Percentiles rank a stretch among this genome's conserved stretches.
These are phyloP conservation scores for Hetaerina titia DNA, from an alignment of 2,888 invertebrate species.

Conservation along the genomic window DNA sequence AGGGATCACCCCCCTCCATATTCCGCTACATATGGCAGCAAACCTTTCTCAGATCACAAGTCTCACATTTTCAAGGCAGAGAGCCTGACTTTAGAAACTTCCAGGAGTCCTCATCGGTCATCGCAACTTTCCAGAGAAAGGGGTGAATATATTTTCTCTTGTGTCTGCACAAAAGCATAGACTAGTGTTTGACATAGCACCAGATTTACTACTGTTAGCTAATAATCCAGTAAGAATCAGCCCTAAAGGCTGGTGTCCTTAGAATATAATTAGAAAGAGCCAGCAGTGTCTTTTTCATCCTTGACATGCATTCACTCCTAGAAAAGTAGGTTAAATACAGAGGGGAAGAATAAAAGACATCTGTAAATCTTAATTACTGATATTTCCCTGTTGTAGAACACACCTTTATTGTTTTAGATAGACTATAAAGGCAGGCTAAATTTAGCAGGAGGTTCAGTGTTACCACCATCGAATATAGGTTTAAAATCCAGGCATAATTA, in stretches of 20 bases:
- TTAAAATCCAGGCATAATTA: too few species aligned
- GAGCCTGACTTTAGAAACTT: constrained; percentile 70
- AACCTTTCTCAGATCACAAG: constrained; percentile 52
- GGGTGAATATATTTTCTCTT: constrained; percentile 70
- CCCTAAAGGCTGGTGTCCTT: neutral
- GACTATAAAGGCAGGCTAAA: too few species aligned
- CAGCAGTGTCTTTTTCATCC: neutral
- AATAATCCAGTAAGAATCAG: constrained; percentile 13
- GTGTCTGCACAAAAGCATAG: constrained; percentile 68
- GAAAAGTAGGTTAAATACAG: too few species aligned
- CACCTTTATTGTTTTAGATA: too few species aligned
- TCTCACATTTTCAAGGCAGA: constrained; percentile 71
- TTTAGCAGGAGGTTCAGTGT: too few species aligned
- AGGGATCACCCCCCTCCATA: constrained; percentile 68
- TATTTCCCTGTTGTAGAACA: too few species aligned
- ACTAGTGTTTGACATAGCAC: constrained; percentile 67
- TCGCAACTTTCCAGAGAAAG: constrained; percentile 68
- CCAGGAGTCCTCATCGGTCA: constrained; percentile 46
- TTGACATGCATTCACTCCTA: too few species aligned
- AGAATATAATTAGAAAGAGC: neutral
- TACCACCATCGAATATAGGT: too few species aligned
- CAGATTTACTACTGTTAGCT: constrained; percentile 64
- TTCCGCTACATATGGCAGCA: constrained; percentile 69
- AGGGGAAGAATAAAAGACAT: too few species aligned
- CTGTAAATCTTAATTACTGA: too few species aligned